Evolutionary conservation across 2,797 vertebrate species (phyloP).

Genomic region (Ctenopoma kingsleyae): DNA sequence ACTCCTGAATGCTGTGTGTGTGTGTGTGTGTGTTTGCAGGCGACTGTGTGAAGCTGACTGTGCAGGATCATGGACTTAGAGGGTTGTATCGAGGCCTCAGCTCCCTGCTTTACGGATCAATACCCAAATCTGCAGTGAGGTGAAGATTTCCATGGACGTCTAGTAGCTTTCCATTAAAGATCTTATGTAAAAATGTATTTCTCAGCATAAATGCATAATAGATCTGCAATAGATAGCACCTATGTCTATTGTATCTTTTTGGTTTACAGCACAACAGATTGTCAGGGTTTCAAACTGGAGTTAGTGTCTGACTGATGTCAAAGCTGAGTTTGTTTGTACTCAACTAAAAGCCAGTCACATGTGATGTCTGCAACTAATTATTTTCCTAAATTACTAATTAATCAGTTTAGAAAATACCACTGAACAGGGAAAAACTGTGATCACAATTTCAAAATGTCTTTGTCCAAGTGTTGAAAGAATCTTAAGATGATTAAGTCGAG

Average conservation of each 20-base stretch:
- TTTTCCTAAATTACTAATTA: background rate
- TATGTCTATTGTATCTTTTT: background rate
- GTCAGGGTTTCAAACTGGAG: background rate
- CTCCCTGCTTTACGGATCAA: constrained; percentile 87
- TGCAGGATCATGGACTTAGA: constrained; percentile 86
- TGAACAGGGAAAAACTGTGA: background rate
- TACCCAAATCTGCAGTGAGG: constrained; percentile 88
- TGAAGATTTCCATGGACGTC: constrained; percentile 52
- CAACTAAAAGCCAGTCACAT: background rate
- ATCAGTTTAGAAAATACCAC: background rate
- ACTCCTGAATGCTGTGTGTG: constrained; percentile 16
- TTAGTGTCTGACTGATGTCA: background rate
- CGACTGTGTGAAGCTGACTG: constrained; percentile 86
- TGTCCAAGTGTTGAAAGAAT: background rate
- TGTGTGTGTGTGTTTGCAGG: constrained; percentile 65
- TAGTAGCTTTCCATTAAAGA: background rate
- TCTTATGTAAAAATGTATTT: background rate
- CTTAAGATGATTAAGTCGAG: background rate
- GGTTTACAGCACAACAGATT: background rate
- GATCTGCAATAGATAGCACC: background rate
- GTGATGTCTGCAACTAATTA: background rate
- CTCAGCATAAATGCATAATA: background rate
- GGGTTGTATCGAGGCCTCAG: constrained; percentile 88
- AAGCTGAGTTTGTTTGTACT: too few species aligned
- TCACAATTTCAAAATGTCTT: background rate